Conservation (phyloP, 2,113 vertebrate species). For the Stigmatopora argus region DNA sequence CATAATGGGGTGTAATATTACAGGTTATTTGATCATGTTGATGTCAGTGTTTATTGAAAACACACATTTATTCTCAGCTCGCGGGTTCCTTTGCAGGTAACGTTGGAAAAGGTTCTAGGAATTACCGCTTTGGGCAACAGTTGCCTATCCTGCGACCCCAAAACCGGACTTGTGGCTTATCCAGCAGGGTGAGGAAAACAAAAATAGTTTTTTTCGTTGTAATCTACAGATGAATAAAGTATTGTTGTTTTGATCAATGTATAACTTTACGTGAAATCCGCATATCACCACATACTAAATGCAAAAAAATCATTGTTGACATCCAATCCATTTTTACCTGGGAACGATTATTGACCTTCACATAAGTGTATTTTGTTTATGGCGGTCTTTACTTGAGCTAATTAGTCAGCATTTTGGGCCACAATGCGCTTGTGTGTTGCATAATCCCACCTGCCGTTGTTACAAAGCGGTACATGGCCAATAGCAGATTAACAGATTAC, state of each 20-base stretch:
- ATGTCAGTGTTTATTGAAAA: too few relatives aligned
- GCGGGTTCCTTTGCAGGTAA: conserved; percentile 72
- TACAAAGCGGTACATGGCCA: conserved; percentile 1
- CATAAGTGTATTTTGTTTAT: neutral
- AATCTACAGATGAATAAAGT: neutral
- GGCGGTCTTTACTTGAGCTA: neutral
- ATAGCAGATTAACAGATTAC: conserved; percentile 14
- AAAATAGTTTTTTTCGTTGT: neutral
- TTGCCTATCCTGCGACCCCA: conserved; percentile 84
- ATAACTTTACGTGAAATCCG: too few relatives aligned
- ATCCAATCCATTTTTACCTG: too few relatives aligned
- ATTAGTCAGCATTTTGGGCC: neutral
- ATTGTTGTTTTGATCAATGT: neutral
- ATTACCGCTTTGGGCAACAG: conserved; percentile 86
- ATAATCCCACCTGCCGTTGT: conserved; percentile 12
- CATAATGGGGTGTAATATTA: too few relatives aligned
- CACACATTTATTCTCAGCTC: neutral
- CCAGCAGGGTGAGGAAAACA: conserved; percentile 80
- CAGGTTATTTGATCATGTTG: too few relatives aligned
- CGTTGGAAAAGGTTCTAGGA: conserved; percentile 88
- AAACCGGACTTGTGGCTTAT: conserved; percentile 87
- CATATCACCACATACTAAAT: too few relatives aligned
- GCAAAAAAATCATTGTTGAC: too few relatives aligned
- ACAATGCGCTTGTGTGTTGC: neutral
- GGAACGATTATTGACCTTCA: too few relatives aligned